These are phyloP conservation scores for Probaryconus sp. DNA, from an alignment of 1,140 invertebrate species.

Conservation along the genomic window DNA sequence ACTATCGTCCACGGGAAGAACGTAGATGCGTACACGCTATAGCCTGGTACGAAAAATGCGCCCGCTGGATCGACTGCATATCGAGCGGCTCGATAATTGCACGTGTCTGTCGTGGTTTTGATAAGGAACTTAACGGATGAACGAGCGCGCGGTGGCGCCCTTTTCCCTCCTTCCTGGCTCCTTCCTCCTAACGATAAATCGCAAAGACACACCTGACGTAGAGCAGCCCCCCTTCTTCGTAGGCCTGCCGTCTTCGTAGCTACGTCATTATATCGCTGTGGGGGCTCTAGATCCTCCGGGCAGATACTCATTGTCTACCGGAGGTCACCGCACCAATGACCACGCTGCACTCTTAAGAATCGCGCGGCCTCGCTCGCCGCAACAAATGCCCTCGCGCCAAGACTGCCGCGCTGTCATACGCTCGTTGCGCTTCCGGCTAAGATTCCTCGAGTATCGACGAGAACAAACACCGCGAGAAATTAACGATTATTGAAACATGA, in stretches of 20 bases:
- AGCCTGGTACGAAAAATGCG: constrained; percentile 10
- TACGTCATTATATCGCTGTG: constrained; percentile 49
- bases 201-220: constrained; percentile 52
- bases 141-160: constrained; percentile 40
- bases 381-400: constrained; percentile 40
- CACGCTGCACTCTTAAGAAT: constrained; percentile 31
- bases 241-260: constrained; percentile 43
- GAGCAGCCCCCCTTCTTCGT: constrained; percentile 41
- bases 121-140: constrained; percentile 51
- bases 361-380: constrained; percentile 19
- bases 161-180: background rate
- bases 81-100: constrained; percentile 37
- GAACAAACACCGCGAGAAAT: constrained; percentile 26
- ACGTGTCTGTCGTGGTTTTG: constrained; percentile 20
- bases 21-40: constrained; percentile 17
- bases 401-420: constrained; percentile 34
- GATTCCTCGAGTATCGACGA: constrained; percentile 17
- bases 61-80: constrained; percentile 12
- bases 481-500: constrained; percentile 47
- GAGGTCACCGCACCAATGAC: constrained; percentile 50
- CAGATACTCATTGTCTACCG: constrained; percentile 45
- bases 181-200: constrained; percentile 35
- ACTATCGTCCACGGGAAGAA: background rate
- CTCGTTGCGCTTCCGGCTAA: constrained; percentile 33
- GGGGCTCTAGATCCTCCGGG: constrained; percentile 38